Base-by-base conservation (phyloP, 2,888 invertebrate species). In the Hybos culiciformis region DNA sequence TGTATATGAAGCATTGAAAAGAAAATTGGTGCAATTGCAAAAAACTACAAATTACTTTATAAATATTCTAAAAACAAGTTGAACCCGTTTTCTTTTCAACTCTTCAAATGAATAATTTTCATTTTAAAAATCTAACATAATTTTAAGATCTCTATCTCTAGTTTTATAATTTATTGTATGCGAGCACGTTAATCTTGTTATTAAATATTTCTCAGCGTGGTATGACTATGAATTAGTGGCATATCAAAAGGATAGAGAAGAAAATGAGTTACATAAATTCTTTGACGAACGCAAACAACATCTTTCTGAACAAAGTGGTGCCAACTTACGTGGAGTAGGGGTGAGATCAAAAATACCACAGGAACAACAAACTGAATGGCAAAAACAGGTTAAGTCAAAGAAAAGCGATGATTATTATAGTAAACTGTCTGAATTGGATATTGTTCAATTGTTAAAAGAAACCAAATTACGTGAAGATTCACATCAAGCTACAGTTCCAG, bases 201-300 rank as follows among this genome's bases (percentile, higher is more conserved):
- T n/a, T n/a, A n/a, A n/a, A n/a, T n/a, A n/a, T n/a, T n/a, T n/a
- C n/a, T n/a, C n/a, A 84, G 91, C 91, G 56, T 92, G 91, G 91
- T 92, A 92, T 72, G 91, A 92, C 70, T 75, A 77, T 61, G 90
- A 86, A 64, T 77, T 87, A 61, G 73, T 81, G 52, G 78, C 79
- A 62, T 90, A 87, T 68, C 91, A 90, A 68, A 74, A 77, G 62
- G 82, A 83, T 55, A 80, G 88, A 51, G 56, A 59, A 53, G 84
- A 82, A 55, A 84, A 82, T 43, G 91, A 92, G 68, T 71, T 91
- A 56, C 87, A 87, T 63, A 80, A 81, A 63, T 79, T 85, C 38
- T 91, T 91, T 62, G 88, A 88, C 59, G 91, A 91, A 63, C 78
- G 87, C 51, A 74, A 77, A 53, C 79, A 80, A 57, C 72, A 72